Base-by-base conservation (phyloP, 2,888 invertebrate genomes). In the Theodoxus fluviatilis region DNA sequence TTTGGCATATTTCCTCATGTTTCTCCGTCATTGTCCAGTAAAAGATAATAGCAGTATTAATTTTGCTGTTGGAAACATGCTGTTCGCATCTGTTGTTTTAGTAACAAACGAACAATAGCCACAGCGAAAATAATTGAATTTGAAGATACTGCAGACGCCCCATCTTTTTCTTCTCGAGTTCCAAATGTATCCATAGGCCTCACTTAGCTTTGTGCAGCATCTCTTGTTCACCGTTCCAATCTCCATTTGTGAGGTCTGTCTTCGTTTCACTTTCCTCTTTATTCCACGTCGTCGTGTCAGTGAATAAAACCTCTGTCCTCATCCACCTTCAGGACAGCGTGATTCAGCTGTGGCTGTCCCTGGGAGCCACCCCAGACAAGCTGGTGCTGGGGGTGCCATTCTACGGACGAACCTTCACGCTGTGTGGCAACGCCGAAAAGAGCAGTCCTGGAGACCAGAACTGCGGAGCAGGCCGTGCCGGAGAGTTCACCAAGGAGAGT, bases 311-410 rank as follows among this genome's bases (percentile, higher is more conserved):
- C 43, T n/a, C 25, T 55, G 55, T 25, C 55, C 3, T 55, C 4
- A 61, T n/a, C 7, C 22, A 55, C n/a, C 43, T 59, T 25, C 74
- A 83, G 82, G 78, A 76, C 22, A 79, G 80, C 74, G 71, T 75
- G 3, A 75, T 81, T 4, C 67, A 75, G 25, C 57, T 74, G 22
- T 79, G 76, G 74, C 52, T 77, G 25, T 57, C 67, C 3, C 95
- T 82, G 95, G 96, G 64, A 93, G 96, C 2, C 94, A 95, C 4
- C 94, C 94, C 84, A 94, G 68, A 95, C 81, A 96, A 96, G 86
- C 90, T 96, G 72, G 91, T 96, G 70, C 94, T 96, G 71, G 96
- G 96, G 63, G 95, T 96, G 94, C 95, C 96, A 9, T 95, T 96
- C 15, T 96, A 96, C 87, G 96, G 96, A 68, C 91, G 96, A 71